Evolutionary conservation across 2,797 vertebrate species (phyloP).

Genomic region (Cossypha polioptera): DNA sequence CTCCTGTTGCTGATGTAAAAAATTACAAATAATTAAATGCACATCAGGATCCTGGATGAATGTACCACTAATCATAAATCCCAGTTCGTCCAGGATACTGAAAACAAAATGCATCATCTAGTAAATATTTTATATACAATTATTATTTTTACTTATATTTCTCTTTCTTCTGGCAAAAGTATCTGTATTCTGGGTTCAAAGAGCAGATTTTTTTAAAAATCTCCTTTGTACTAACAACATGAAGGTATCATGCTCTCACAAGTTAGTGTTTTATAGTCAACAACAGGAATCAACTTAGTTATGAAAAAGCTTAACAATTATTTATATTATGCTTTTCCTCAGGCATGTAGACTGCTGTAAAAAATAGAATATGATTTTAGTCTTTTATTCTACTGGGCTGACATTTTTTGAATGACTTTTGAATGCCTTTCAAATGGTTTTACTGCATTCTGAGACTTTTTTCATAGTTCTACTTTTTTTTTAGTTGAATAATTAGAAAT

Average conservation of each 20-base stretch:
- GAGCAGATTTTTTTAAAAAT: not conserved
- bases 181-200: not conserved
- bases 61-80: not conserved
- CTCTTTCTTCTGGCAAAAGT: not conserved
- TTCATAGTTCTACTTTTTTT: not conserved
- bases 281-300: not conserved
- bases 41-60: not conserved
- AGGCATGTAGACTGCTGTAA: not conserved
- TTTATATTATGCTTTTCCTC: not conserved
- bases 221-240: not conserved
- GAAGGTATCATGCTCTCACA: not conserved
- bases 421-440: not conserved
- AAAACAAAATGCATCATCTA: not conserved
- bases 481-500: not conserved
- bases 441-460: not conserved
- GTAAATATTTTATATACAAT: not conserved
- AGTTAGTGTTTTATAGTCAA: not conserved
- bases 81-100: not conserved
- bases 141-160: not conserved
- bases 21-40: not conserved
- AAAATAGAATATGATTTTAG: not conserved
- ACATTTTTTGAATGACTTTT: not conserved
- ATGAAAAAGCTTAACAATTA: not conserved
- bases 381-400: not conserved
- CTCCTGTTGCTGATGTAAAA: not conserved